Conservation (phyloP, 2,888 invertebrate genomes). For the Deilephila elpenor region DNA sequence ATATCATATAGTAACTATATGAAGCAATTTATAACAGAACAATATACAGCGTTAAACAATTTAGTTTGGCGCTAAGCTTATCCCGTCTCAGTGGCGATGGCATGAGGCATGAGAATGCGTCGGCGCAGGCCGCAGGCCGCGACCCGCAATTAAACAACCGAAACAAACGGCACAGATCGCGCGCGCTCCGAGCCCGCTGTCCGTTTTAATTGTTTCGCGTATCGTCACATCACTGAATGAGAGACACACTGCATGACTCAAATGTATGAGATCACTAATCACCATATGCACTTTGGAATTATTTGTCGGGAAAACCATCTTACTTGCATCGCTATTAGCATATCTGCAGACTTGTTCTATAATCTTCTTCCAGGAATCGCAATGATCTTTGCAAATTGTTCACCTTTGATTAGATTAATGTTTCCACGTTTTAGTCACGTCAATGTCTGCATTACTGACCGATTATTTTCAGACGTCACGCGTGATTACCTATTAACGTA, state of each 20-base stretch:
- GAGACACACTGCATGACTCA: conserved; percentile 42
- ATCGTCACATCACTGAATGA: conserved; percentile 43
- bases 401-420: conserved; percentile 6
- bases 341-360: background rate
- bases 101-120: conserved; percentile 60
- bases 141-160: conserved; percentile 77
- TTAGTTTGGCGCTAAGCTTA: conserved; percentile 31
- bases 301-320: background rate
- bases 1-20: too few species aligned
- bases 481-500: background rate
- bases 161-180: conserved; percentile 76
- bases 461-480: conserved; percentile 3
- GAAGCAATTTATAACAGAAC: background rate
- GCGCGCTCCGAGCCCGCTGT: conserved; percentile 53
- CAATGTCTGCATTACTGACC: background rate
- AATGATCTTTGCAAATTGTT: background rate
- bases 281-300: background rate
- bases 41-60: background rate
- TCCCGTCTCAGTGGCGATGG: conserved; percentile 32
- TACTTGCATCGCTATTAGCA: conserved; percentile 7
- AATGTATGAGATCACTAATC: conserved; percentile 29
- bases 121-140: conserved; percentile 55
- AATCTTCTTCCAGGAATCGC: conserved; percentile 10
- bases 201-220: conserved; percentile 73
- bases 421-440: background rate